Evolutionary conservation across 1,140 invertebrate species (phyloP).

Genomic region (Apis florea): DNA sequence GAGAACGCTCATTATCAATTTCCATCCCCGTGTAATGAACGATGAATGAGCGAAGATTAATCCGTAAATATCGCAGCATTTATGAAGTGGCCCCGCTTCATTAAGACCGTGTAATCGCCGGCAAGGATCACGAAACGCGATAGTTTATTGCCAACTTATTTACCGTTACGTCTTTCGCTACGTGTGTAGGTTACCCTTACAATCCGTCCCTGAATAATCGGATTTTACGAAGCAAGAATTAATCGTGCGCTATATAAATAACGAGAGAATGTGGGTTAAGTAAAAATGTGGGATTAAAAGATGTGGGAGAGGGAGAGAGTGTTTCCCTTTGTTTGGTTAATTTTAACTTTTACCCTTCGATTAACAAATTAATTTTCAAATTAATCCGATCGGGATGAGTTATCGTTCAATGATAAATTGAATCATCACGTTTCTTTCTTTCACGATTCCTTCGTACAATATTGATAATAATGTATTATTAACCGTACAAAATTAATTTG

Average conservation of each 20-base stretch:
- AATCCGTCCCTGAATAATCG: neutral
- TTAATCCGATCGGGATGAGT: no score
- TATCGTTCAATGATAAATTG: no score
- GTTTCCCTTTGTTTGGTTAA: neutral
- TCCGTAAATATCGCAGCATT: neutral
- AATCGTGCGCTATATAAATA: conserved; percentile 9
- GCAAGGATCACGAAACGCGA: conserved; percentile 25
- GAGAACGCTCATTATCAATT: conserved; percentile 5
- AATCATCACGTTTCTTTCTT: no score
- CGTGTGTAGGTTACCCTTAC: neutral
- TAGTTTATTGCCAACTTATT: conserved; percentile 51
- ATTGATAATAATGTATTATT: no score
- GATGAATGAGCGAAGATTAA: neutral
- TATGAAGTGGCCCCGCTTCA: neutral
- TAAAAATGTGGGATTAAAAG: no score
- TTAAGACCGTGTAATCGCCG: conserved; percentile 4
- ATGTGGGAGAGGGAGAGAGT: neutral
- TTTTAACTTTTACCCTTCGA: neutral
- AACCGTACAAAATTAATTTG: no score
- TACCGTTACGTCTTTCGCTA: conserved; percentile 14
- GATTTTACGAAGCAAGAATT: conserved; percentile 13
- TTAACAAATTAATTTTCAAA: no score
- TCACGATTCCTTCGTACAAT: no score
- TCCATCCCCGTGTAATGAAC: neutral
- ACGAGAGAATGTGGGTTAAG: neutral